Evolutionary conservation across 2,113 vertebrate species (phyloP).

Genomic region (Pterocles burchelli): DNA sequence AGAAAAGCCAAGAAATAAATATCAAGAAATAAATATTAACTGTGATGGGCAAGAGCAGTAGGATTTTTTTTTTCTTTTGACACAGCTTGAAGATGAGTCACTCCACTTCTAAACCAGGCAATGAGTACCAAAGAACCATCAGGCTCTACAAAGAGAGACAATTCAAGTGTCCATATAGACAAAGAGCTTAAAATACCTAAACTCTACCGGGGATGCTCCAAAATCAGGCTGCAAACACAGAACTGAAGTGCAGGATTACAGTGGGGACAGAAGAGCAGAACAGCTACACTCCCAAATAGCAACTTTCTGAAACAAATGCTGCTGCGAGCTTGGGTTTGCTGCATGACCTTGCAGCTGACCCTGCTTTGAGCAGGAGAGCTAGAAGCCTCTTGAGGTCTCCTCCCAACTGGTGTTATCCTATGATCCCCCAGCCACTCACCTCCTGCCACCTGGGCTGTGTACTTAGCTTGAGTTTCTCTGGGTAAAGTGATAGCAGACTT

Average conservation of each 20-base stretch:
- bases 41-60: background rate
- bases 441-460: background rate
- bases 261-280: background rate
- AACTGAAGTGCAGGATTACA: background rate
- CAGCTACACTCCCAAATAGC: background rate
- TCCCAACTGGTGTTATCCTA: background rate
- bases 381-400: background rate
- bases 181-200: background rate
- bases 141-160: background rate
- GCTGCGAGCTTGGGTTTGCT: background rate
- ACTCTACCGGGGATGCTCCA: background rate
- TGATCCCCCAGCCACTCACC: background rate
- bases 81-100: background rate
- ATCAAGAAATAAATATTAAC: background rate
- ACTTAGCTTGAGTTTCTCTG: background rate
- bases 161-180: background rate
- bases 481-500: background rate
- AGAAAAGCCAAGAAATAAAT: background rate
- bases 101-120: background rate
- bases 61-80: background rate
- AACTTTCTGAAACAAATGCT: background rate
- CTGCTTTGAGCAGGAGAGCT: background rate
- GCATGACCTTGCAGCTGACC: background rate
- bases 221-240: background rate
- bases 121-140: background rate